Base-by-base conservation (phyloP, 2,797 vertebrate genomes). In the Spheniscus humboldti region DNA sequence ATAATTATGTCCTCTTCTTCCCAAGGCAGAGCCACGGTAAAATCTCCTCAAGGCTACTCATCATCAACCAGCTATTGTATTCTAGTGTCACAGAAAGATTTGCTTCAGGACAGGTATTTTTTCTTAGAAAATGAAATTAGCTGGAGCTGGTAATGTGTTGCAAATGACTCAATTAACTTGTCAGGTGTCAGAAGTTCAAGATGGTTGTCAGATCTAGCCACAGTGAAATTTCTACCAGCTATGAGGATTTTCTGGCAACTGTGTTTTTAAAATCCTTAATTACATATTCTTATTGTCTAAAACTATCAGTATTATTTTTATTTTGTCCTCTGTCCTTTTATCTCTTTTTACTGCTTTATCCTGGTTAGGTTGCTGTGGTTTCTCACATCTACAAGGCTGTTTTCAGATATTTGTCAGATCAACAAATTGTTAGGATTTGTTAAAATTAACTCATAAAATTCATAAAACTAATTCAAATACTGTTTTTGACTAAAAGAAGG, bases 41-140 rank as follows among this genome's bases (percentile, higher is more conserved):
- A 78, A 86, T 50, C 41, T 92, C 64, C 72, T 92, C 64, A 77
- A 85, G 86, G 84, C 75, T 88, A 31, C 69, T 96, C 33, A 73
- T 91, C 89, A 56, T 91, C 66, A 55, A 39, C 7, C 6, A 88
- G 33, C 6, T 56, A 20, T 48, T 80, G 9, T 75, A 48, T 88
- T 80, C 57, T 62, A 37, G 33, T 76, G 24, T 59, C 66, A 82
- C 5, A 72, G 52, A 52, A 79, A 69, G 30, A 47, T 72, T 85
- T 75, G 88, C 72, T 93, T 31, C 18, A 25, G 50, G 76, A 88
- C 19, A 83, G 47, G 33, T 75, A 64, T 75, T 89, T 94, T 88
- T 93, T 52, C 56, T 72, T 75, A 64, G 84, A 53, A 93, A 97
- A 91, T 78, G 64, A 35, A 94, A 72, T 45, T 71, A 95, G 18